A percentile compares a stretch with the other conserved stretches of the same genome.
phyloP scores from a whole-genome alignment of 2,113 vertebrate genomes.

The Catharus bicknelli region DNA sequence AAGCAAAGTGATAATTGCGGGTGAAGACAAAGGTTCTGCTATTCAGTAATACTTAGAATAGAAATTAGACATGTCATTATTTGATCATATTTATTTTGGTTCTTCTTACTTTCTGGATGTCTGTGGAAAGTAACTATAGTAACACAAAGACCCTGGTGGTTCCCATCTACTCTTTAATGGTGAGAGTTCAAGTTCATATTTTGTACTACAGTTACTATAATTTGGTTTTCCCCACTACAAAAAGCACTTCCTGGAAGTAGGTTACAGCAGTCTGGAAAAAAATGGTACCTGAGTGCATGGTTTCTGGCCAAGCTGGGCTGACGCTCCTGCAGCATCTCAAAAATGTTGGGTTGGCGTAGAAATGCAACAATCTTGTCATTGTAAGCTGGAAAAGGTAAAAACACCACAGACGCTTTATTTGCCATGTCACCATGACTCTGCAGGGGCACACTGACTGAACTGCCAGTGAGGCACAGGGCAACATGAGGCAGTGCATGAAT shows the following conservation, averaged over 20 bases:
- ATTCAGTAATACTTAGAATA: not conserved
- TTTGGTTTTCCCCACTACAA: not conserved
- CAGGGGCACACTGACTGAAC: not conserved
- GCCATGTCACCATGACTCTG: not conserved
- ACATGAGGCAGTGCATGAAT: fast-evolving
- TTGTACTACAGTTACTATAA: not conserved
- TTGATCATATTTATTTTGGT: not conserved
- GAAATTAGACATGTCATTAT: not conserved
- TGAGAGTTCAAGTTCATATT: not conserved
- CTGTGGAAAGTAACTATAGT: not conserved
- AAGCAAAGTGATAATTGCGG: not conserved
- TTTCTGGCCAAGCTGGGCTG: constrained; percentile 93
- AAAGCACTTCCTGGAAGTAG: not conserved
- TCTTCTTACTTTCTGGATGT: not conserved
- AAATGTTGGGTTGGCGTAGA: constrained; percentile 94
- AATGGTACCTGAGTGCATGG: constrained; percentile 87
- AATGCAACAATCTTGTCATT: constrained; percentile 99
- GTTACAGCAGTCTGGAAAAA: not conserved
- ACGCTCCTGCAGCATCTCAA: constrained; percentile 95
- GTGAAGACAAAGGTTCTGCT: not conserved
- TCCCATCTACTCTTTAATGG: not conserved
- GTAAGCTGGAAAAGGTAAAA: constrained; percentile 81
- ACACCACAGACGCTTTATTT: not conserved
- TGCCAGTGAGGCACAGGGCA: not conserved
- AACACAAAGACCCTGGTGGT: not conserved